A percentile compares a stretch with the other conserved stretches of the same genome.
These are phyloP conservation scores for Picus viridis DNA, from an alignment of 2,797 vertebrate genomes.

Conservation along the genomic window DNA sequence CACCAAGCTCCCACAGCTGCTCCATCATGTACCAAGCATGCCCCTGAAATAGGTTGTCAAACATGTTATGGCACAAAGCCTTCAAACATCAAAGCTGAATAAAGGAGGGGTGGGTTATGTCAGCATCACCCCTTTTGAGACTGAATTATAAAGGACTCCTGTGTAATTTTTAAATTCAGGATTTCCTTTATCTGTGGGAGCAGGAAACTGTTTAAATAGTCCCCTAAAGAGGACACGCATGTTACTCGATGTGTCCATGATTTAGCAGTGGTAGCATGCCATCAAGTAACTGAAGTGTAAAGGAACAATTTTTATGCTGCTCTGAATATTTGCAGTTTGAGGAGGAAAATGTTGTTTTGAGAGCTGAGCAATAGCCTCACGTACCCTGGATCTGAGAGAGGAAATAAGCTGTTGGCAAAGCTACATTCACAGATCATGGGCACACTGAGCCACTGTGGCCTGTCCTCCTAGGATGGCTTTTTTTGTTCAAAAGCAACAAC, in stretches of 20 bases:
- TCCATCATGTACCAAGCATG: not conserved
- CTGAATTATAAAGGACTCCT: not conserved
- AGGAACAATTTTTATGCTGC: not conserved
- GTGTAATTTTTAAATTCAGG: not conserved
- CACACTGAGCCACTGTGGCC: not conserved
- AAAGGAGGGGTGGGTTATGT: not conserved
- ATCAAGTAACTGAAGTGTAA: not conserved
- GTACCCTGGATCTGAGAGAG: not conserved
- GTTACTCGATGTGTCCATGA: not conserved
- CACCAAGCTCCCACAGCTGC: not conserved
- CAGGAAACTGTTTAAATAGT: not conserved
- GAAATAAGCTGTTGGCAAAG: not conserved
- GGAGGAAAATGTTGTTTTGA: not conserved
- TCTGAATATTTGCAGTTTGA: not conserved
- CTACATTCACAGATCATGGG: not conserved
- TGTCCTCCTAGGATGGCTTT: not conserved
- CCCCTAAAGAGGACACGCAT: not conserved
- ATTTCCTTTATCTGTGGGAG: not conserved
- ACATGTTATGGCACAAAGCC: not conserved
- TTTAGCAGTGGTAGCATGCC: not conserved
- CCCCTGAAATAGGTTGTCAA: not conserved
- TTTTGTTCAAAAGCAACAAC: not conserved
- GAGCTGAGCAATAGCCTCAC: not conserved
- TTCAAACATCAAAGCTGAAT: not conserved
- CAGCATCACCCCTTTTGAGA: not conserved